Evolutionary conservation across 2,113 vertebrate species (phyloP), one percentile per base, ranked within the genome.

Genomic region (Mustela nigripes): DNA sequence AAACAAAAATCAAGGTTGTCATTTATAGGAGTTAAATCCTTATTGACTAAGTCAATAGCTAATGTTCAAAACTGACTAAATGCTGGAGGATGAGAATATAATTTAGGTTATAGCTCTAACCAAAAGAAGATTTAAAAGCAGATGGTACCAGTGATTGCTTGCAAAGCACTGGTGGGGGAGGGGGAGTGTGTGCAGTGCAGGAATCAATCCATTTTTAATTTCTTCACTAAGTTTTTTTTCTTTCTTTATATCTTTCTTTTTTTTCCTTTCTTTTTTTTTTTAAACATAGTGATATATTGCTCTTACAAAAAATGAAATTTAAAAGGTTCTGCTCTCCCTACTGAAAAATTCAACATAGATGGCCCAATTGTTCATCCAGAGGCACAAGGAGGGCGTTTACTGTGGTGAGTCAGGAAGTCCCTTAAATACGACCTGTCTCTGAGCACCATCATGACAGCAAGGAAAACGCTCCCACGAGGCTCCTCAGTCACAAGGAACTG

Each of bases 221-320:
- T 63, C 60, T 73, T 91, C 4, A 10, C 18, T 11, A 62, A 62
- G 60, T 62, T 62, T 26, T 62, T 24, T 26, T 8, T 50, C 48
- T 53, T 15, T 50, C 48, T 48, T 50, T 50, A 2, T 12, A 0
- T 50, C 48, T 50, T 50, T 53, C 50, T 53, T 15, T 15, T 15
- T 4, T 53, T 24, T 81, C 4, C 39, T 39, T 39, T 36, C 36
- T 12, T 2, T 50, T 50, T 50, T 24, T 2, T 83, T 33, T 26
- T 33, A 11, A 48, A 84, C 15, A 42, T 39, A 45, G 73, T 18
- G 36, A 87, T 87, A 60, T 2, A 8, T 81, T 78, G 85, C 6
- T 91, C 15, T 86, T 73, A 71, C 53, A 60, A 78, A 81, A 92
- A 94, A 81, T 62, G 73, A 79, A 79, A 79, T 79, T 79, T 79